Evolutionary conservation across 23 tunicate species (phyloP).

Genomic region (Pegea sp.): DNA sequence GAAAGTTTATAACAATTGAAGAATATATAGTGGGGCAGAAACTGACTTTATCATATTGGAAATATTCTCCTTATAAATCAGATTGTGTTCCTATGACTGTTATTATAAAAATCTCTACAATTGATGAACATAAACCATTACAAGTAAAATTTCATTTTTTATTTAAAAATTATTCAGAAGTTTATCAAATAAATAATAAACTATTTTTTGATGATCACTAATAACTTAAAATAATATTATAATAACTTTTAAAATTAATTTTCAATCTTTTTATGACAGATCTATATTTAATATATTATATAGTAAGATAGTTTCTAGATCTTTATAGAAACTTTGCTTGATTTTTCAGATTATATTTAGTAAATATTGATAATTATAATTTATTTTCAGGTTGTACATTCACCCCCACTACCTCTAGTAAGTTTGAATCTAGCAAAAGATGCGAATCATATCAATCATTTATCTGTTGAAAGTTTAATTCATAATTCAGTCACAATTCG

Average conservation of each 20-base stretch:
- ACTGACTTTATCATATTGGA: conserved; percentile 74
- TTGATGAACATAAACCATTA: conserved; percentile 29
- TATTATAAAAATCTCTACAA: conserved; percentile 11
- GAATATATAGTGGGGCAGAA: conserved; percentile 58
- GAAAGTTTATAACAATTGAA: conserved; percentile 53
- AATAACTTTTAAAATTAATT: not conserved
- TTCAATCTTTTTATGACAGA: not conserved
- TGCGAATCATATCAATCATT: conserved; percentile 47
- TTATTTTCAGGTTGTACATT: conserved; percentile 28
- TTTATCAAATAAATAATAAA: no score
- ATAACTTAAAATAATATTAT: no score
- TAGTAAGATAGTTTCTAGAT: not conserved
- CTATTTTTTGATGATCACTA: no score
- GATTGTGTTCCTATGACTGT: conserved; percentile 4
- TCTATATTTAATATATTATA: not conserved
- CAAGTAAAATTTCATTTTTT: conserved; percentile 9
- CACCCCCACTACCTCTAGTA: conserved; percentile 26
- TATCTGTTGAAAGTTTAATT: conserved; percentile 52
- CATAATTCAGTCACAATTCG: conserved; percentile 38
- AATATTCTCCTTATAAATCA: conserved; percentile 13
- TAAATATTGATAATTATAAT: not conserved
- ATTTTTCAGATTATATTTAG: not conserved
- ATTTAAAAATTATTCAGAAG: no score
- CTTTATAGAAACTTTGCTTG: not conserved
- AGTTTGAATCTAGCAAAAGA: conserved; percentile 15